Base-by-base conservation (phyloP, 2,888 invertebrate species). In the Cremastinae sp. region DNA sequence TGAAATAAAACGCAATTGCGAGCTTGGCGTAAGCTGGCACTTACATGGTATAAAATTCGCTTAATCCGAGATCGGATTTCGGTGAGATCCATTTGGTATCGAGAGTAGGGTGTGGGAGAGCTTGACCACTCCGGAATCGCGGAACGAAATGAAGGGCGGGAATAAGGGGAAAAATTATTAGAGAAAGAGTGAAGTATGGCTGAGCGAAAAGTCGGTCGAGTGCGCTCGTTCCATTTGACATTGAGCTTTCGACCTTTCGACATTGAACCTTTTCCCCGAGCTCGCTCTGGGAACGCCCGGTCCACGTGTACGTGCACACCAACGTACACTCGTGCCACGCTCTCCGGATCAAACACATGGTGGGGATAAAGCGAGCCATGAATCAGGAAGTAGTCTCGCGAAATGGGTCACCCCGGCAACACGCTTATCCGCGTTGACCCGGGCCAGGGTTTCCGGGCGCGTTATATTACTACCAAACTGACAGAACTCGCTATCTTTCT, bases 401-500 rank as follows among this genome's bases (percentile, higher is more conserved):
- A 80, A 80, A 81, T 84, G 69, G 83, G 83, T 84, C 82, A 79
- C 74, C 61, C 78, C 53, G 59, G 58, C 28, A 41, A 38, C 69
- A 49, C 47, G 71, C 54, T 65, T 69, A 70, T 74, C 64, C 59
- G 28, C 64, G 74, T 70, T 74, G 69, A 74, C 74, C 74, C 74
- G 69, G 74, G 69, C 74, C 74, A 74, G 69, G 74, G 69, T 74
- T 69, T 49, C 59, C 61, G 2, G 36, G 47, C 66, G 64, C 28
- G 38, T 47, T 64, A 56, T 72, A 5, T 28, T 28, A 28, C 5
- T 28, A 2, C 72, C 64, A 38, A 47, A 45, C 22, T 41, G 54
- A 12, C 20, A 14, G 45, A 64, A 28, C 20, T 47, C n/a, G 14
- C 16, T 43, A 34, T 43, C n/a, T 51, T 8, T n/a, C 34, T 10